phyloP scores from a whole-genome alignment of 2,797 vertebrate genomes.

The Pyrocephalus nanus region DNA sequence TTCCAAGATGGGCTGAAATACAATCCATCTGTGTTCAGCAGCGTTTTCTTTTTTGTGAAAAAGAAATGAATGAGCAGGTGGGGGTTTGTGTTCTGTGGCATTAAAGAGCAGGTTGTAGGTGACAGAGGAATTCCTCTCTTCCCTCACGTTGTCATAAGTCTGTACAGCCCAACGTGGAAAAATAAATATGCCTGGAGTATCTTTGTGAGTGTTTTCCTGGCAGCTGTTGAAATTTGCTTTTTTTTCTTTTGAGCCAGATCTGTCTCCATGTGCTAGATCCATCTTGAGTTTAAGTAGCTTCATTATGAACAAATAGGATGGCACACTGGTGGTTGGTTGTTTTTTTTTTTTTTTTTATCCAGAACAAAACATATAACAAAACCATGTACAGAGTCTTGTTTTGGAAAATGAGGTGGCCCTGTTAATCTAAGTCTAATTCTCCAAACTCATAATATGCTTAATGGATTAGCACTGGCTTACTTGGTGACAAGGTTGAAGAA shows the following conservation, averaged over 20 bases:
- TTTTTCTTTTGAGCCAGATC: not conserved
- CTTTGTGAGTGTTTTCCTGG: not conserved
- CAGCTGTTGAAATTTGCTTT: not conserved
- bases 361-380: constrained; percentile 6
- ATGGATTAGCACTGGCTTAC: constrained; percentile 58
- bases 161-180: not conserved
- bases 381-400: not conserved
- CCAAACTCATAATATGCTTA: constrained; percentile 63
- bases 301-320: not conserved
- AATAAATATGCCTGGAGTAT: not conserved
- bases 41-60: fast-evolving
- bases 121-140: not conserved
- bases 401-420: constrained; percentile 65
- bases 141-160: not conserved
- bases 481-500: constrained; percentile 25
- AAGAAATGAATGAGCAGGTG: not conserved
- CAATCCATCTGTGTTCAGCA: not conserved
- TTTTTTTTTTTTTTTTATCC: constrained; percentile 3
- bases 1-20: not conserved
- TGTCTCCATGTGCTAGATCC: not conserved
- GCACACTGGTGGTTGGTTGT: not conserved
- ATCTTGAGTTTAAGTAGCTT: not conserved
- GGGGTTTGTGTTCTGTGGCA: not conserved
- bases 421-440: constrained; percentile 54
- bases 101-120: not conserved